A percentile compares a stretch with the other conserved stretches of the same genome.
Conservation (phyloP, 2,797 vertebrate species). For the Hoplostethus atlanticus region DNA sequence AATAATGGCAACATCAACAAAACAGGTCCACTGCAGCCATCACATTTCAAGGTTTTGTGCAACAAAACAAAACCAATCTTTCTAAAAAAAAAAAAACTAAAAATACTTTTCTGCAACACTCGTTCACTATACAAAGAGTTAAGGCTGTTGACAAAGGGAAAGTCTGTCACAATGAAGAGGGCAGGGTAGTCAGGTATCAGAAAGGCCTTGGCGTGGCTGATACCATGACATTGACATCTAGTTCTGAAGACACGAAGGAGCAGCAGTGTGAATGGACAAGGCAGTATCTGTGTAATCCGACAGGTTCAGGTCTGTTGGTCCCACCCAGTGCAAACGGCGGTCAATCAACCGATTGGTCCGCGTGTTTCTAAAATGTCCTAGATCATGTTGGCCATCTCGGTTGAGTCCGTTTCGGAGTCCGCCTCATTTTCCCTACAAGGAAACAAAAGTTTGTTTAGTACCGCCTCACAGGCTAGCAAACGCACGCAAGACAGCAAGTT, state of each 20-base stretch:
- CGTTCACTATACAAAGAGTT: slow-evolving; percentile 49
- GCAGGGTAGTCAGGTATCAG: slow-evolving; percentile 1
- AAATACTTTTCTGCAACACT: slow-evolving; percentile 23
- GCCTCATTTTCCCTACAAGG: slow-evolving; percentile 81
- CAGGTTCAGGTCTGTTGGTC: slow-evolving; percentile 62
- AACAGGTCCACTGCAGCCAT: slow-evolving; percentile 15
- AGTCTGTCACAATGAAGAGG: slow-evolving; percentile 14
- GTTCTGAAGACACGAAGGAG: slow-evolving; percentile 33
- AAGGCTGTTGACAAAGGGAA: slow-evolving; percentile 48
- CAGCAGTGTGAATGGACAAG: slow-evolving; percentile 54
- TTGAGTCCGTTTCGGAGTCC: slow-evolving; percentile 91
- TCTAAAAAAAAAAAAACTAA: not conserved
- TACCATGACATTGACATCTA: slow-evolving; percentile 23
- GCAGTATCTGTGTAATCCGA: slow-evolving; percentile 38
- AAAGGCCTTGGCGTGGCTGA: slow-evolving; percentile 38
- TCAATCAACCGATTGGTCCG: slow-evolving; percentile 35
- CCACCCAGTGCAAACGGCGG: slow-evolving; percentile 68
- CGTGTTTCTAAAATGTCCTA: slow-evolving; percentile 53
- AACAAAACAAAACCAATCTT: slow-evolving; percentile 26
- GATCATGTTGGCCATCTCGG: slow-evolving; percentile 82
- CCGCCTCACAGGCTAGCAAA: not conserved
- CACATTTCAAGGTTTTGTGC: slow-evolving; percentile 65
- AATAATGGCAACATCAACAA: slow-evolving; percentile 19
- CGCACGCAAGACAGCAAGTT: slow-evolving; percentile 3
- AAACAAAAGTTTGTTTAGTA: slow-evolving; percentile 3